These are phyloP conservation scores for Martes martes DNA, from an alignment of 2,113 vertebrate genomes.

Conservation along the genomic window DNA sequence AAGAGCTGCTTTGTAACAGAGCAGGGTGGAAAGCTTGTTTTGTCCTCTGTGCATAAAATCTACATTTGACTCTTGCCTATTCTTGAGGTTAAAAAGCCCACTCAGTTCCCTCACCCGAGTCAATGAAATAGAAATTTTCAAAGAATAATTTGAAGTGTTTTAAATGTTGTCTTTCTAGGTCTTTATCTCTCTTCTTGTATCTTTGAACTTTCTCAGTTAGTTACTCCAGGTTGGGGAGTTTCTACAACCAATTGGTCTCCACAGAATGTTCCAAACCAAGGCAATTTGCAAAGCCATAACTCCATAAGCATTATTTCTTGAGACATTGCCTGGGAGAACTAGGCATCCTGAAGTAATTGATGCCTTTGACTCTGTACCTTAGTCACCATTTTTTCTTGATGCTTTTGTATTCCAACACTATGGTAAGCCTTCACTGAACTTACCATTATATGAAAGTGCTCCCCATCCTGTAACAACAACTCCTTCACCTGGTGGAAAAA, in stretches of 20 bases:
- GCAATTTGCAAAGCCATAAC: neutral
- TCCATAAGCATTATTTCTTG: neutral
- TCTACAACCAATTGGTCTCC: neutral
- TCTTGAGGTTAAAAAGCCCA: neutral
- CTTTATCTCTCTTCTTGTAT: neutral
- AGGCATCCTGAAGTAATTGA: neutral
- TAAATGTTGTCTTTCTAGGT: neutral
- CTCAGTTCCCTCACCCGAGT: neutral
- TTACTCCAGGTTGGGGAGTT: neutral
- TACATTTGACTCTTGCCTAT: neutral
- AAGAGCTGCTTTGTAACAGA: neutral
- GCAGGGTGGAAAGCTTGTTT: neutral
- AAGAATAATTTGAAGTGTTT: conserved; percentile 1
- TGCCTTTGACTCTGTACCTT: neutral
- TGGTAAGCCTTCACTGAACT: neutral
- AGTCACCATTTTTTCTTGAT: neutral
- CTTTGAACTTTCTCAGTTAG: neutral
- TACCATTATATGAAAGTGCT: conserved; percentile 65
- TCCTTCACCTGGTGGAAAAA: conserved; percentile 61
- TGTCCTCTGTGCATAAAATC: neutral
- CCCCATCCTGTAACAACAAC: conserved; percentile 75
- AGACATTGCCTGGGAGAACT: neutral
- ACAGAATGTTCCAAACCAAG: neutral
- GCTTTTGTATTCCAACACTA: neutral
- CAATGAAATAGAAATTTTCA: neutral